Base-by-base conservation (phyloP, 2,888 invertebrate species). In the Augiades crinisus region DNA sequence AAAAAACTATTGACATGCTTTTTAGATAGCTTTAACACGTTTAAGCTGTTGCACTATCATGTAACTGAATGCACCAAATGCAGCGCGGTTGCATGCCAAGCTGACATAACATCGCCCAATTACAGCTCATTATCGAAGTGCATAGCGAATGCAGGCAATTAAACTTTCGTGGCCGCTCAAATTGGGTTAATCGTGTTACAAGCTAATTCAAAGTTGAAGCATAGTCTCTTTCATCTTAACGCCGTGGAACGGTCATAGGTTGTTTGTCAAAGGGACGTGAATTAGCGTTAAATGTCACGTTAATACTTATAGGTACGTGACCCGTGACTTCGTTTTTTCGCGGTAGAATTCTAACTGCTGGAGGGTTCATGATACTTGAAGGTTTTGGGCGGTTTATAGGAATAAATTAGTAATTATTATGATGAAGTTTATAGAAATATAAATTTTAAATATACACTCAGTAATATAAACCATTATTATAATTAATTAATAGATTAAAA, bases 101-200 rank as follows among this genome's bases (percentile, higher is more conserved):
- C 36, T 43, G 50, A 50, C 36, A 43, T 50, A 50, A 50, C 50
- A 27, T n/a, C 40, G 2, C 16, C 34, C 41, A 49, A 49, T 49
- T 49, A 49, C 43, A 19, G 43, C 43, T 43, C 43, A 50, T 50
- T 59, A 46, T 41, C 46, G 34, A 27, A 41, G 41, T 46, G 45
- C 38, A 40, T 19, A 40, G 46, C 40, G 46, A 53, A 36, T 34
- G 37, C 34, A 19, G 36, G 13, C 14, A 51, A 53, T 50, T 53
- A 47, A 53, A 47, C 36, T 30, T 49, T 50, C 41, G 46, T 54
- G 54, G 31, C 24, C 21, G 17, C 5, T 10, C 43, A 53, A 53
- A 46, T 36, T 54, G 34, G 54, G 54, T 57, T 52, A 54, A 56
- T 56, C 53, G 44, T 47, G 50, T 56, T 56, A 54, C 51, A 56